A percentile compares a stretch with the other conserved stretches of the same genome.
Conservation (phyloP, 2,888 invertebrate genomes). For the Conomelus anceps region DNA sequence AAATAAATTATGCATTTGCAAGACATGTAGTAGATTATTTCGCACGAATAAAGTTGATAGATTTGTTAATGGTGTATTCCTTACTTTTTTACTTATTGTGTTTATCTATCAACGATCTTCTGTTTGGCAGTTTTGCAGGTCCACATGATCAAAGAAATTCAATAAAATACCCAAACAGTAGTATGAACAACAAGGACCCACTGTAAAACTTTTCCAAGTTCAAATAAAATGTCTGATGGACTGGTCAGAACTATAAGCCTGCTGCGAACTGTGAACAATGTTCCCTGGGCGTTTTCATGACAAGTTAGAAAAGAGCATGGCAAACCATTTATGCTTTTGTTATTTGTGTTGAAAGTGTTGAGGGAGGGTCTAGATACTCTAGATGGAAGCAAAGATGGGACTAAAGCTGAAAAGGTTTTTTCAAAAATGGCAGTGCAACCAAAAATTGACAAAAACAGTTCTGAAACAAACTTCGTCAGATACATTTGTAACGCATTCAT, state of each 20-base stretch:
- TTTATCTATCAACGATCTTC: too few relatives aligned
- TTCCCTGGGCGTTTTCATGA: not conserved
- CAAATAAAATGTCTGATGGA: too few relatives aligned
- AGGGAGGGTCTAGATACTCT: not conserved
- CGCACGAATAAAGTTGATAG: too few relatives aligned
- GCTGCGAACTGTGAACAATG: not conserved
- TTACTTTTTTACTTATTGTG: too few relatives aligned
- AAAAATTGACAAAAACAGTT: not conserved
- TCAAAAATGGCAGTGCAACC: not conserved
- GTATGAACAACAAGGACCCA: not conserved
- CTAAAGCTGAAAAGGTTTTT: not conserved
- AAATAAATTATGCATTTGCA: too few relatives aligned
- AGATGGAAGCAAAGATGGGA: too few relatives aligned
- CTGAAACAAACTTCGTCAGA: not conserved
- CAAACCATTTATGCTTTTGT: not conserved
- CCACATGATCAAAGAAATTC: too few relatives aligned
- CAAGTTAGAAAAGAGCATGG: not conserved
- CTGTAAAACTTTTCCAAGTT: not conserved
- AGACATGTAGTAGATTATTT: too few relatives aligned
- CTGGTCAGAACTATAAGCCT: too few relatives aligned
- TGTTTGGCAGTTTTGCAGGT: too few relatives aligned
- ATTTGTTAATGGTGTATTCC: too few relatives aligned
- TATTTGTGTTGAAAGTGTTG: not conserved
- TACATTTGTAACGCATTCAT: not conserved
- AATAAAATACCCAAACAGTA: too few relatives aligned